Conservation (phyloP, 2,113 vertebrate genomes). For the Campylomormyrus tamandua region DNA sequence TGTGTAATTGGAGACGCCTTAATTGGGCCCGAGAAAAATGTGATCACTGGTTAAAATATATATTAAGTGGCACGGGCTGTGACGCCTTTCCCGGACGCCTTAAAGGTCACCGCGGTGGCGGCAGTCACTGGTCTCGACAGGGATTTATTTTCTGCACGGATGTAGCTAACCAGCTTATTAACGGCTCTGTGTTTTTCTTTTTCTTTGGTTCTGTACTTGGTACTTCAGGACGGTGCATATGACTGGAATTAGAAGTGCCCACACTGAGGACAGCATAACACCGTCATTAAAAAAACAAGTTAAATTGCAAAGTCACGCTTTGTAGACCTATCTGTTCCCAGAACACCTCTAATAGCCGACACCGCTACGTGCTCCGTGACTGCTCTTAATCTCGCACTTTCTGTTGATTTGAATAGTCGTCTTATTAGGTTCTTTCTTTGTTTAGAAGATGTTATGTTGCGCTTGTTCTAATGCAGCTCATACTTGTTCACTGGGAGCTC, state of each 20-base stretch:
- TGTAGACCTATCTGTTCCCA: background rate
- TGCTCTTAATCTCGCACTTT: background rate
- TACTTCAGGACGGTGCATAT: background rate
- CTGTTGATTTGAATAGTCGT: background rate
- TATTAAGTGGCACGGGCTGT: background rate
- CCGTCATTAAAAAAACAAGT: background rate
- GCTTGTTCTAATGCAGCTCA: background rate
- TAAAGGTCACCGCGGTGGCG: background rate
- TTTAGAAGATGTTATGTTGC: background rate
- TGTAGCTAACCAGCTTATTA: background rate
- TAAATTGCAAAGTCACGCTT: background rate
- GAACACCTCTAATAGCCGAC: background rate
- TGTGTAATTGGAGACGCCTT: conserved; percentile 19
- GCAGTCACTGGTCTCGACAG: background rate
- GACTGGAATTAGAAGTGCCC: background rate
- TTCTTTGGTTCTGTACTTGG: background rate
- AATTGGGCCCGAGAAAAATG: conserved; percentile 13
- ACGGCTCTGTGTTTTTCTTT: background rate
- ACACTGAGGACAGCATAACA: background rate
- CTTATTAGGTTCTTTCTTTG: background rate
- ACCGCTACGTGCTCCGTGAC: background rate
- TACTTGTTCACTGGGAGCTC: background rate
- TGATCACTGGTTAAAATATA: conserved; percentile 3
- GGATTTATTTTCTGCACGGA: background rate
- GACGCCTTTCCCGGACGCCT: background rate